These are phyloP conservation scores for Epistrophe eligans DNA, from an alignment of 2,888 invertebrate species.

Conservation along the genomic window DNA sequence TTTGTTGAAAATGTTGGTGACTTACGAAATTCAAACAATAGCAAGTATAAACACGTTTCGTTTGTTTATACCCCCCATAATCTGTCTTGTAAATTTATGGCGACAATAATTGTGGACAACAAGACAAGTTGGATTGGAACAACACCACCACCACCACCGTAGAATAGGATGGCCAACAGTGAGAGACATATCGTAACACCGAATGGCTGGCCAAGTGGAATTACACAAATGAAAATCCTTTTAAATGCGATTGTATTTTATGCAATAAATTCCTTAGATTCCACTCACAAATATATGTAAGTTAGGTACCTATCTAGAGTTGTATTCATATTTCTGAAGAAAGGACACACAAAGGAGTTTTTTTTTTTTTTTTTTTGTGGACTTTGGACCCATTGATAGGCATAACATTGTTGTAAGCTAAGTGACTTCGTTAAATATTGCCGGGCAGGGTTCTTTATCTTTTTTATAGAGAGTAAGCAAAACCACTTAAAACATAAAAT, in stretches of 20 bases:
- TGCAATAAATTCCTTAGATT: conserved; percentile 60
- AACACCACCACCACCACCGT: background rate
- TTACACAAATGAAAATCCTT: conserved; percentile 61
- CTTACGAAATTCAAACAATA: conserved; percentile 41
- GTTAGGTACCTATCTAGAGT: background rate
- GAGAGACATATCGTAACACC: background rate
- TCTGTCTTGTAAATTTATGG: conserved; percentile 66
- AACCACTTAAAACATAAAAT: conserved; percentile 22
- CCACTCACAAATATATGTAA: conserved; percentile 36
- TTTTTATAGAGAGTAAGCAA: background rate
- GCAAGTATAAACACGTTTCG: conserved; percentile 40
- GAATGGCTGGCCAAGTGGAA: conserved; percentile 29
- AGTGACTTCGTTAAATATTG: conserved; percentile 60
- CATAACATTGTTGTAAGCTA: conserved; percentile 6
- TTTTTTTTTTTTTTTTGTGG: background rate
- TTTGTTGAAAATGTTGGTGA: conserved; percentile 45
- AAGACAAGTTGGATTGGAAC: conserved; percentile 21
- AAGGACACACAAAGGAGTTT: conserved; percentile 23
- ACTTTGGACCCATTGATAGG: conserved; percentile 2
- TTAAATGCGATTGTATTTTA: conserved; percentile 52
- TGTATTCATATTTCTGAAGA: background rate
- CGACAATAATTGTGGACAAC: conserved; percentile 67
- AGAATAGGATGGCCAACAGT: background rate
- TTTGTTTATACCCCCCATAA: conserved; percentile 46
- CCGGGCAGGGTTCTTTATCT: background rate